These are phyloP conservation scores for Girardia tigrina DNA, from an alignment of 2,888 invertebrate genomes.

Conservation along the genomic window DNA sequence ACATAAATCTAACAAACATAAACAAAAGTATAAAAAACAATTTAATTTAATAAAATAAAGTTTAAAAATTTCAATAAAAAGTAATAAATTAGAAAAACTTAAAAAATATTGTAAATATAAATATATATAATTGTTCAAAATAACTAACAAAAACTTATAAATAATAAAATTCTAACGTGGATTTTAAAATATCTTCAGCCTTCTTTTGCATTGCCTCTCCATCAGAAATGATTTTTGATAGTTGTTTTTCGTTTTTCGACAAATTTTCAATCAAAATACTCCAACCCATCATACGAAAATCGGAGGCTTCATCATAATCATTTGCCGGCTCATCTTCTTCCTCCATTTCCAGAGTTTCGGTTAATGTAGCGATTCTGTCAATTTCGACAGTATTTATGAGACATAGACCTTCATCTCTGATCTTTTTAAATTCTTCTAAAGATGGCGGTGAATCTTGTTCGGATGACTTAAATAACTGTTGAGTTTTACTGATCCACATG, in stretches of 20 bases:
- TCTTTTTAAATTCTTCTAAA: background rate
- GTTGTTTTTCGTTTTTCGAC: background rate
- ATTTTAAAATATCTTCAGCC: constrained; percentile 1
- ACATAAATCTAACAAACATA: too few species aligned
- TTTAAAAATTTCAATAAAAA: too few species aligned
- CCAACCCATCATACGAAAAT: background rate
- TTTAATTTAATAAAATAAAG: too few species aligned
- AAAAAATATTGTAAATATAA: too few species aligned
- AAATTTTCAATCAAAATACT: background rate
- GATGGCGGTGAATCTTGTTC: background rate
- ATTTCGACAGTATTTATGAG: background rate
- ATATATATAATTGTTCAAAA: too few species aligned
- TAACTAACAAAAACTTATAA: too few species aligned
- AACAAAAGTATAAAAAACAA: too few species aligned
- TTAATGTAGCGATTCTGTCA: background rate
- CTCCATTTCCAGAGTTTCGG: background rate
- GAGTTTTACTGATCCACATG: background rate
- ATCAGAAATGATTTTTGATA: background rate
- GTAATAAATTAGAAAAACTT: too few species aligned
- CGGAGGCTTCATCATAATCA: background rate
- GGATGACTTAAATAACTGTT: background rate
- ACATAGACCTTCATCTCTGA: background rate
- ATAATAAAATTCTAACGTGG: too few species aligned
- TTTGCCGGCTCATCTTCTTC: background rate
- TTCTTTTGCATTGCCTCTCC: constrained; percentile 17